Evolutionary conservation across 2,888 invertebrate species (phyloP).

Genomic region (Hyalella azteca): DNA sequence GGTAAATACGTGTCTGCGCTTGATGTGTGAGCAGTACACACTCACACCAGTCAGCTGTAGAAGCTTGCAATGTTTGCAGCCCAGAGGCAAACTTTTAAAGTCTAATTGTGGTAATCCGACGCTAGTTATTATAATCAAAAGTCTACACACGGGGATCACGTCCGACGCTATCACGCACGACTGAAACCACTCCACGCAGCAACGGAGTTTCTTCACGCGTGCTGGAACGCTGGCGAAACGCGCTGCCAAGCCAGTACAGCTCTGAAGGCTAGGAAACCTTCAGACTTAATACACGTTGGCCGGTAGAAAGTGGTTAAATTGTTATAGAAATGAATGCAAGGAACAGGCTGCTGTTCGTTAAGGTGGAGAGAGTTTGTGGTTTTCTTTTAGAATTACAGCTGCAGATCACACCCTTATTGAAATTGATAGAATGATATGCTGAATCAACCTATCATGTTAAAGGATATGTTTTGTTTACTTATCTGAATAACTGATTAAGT

Average conservation of each 20-base stretch:
- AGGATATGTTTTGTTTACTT: too few species aligned
- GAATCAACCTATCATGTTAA: too few species aligned
- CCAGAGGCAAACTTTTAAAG: not conserved
- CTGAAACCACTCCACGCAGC: not conserved
- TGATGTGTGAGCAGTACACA: not conserved
- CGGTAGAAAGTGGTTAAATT: conserved; percentile 23
- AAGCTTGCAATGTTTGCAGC: not conserved
- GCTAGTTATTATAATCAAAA: conserved; percentile 26
- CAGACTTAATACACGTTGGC: not conserved
- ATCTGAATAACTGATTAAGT: too few species aligned
- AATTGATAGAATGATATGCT: too few species aligned
- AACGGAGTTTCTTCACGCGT: conserved; percentile 28
- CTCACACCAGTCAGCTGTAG: not conserved
- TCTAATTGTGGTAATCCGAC: not conserved
- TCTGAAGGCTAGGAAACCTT: not conserved
- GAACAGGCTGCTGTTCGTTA: too few species aligned
- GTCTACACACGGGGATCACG: conserved; percentile 15
- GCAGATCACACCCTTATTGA: too few species aligned
- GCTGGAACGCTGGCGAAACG: conserved; percentile 21
- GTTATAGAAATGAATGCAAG: not conserved
- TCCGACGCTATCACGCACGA: not conserved
- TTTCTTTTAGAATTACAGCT: too few species aligned
- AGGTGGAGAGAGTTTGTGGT: too few species aligned
- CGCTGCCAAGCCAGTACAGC: not conserved
- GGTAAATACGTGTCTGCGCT: not conserved